Conservation (phyloP, 2,888 invertebrate genomes). For the Dione vanillae region DNA sequence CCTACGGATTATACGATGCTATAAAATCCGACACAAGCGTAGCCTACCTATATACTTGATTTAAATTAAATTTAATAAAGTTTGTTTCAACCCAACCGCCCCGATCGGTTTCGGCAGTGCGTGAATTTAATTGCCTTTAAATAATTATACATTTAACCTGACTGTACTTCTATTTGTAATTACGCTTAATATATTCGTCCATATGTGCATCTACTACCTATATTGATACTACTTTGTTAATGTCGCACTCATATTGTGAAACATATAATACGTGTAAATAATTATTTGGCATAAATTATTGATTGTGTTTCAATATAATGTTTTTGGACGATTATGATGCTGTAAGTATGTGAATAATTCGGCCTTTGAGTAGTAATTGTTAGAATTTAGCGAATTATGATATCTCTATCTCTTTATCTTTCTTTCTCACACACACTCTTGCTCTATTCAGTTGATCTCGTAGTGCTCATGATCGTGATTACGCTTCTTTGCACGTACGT, state of each 20-base stretch:
- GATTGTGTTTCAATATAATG: no score
- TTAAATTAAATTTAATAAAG: constrained; percentile 76
- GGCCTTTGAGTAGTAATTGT: no score
- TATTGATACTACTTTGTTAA: constrained; percentile 18
- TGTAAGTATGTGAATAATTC: no score
- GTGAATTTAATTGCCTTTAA: constrained; percentile 38
- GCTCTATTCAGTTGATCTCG: no score
- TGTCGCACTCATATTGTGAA: constrained; percentile 1
- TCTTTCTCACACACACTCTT: no score
- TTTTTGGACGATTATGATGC: no score
- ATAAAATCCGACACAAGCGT: constrained; percentile 54
- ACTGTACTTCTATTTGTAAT: constrained; percentile 30
- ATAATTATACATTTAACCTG: constrained; percentile 32
- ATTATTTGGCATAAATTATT: neutral
- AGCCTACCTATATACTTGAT: constrained; percentile 58
- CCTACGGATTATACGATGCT: constrained; percentile 48
- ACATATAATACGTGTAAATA: neutral
- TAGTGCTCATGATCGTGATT: no score
- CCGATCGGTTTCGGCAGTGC: constrained; percentile 27
- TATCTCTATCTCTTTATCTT: no score
- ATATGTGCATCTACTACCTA: neutral
- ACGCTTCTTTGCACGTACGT: no score
- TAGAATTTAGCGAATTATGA: no score
- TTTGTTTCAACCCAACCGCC: constrained; percentile 57
- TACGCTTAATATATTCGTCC: constrained; percentile 3